Evolutionary conservation across 2,888 invertebrate species (phyloP).

Genomic region (Agrochola litura): DNA sequence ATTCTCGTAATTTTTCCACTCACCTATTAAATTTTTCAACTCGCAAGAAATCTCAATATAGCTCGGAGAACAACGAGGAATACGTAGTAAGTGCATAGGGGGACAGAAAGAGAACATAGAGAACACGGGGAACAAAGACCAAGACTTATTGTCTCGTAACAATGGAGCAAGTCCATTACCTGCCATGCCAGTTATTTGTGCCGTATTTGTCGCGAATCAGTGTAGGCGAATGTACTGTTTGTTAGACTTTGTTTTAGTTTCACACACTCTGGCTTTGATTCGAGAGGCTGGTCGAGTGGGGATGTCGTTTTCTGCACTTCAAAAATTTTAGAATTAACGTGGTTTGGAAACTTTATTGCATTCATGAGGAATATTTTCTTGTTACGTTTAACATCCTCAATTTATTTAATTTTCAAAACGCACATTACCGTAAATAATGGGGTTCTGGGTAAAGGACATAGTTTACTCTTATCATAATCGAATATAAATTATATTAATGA

Average conservation of each 20-base stretch:
- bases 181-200: slow-evolving; percentile 57
- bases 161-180: slow-evolving; percentile 70
- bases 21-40: slow-evolving; percentile 45
- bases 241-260: slow-evolving; percentile 23
- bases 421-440: background rate
- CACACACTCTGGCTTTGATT: slow-evolving; percentile 27
- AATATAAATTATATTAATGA: background rate
- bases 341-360: background rate
- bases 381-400: background rate
- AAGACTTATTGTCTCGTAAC: slow-evolving; percentile 71
- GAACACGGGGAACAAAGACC: slow-evolving; percentile 69
- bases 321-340: background rate
- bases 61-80: slow-evolving; percentile 38
- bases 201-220: slow-evolving; percentile 62
- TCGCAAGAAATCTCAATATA: slow-evolving; percentile 36
- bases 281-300: background rate
- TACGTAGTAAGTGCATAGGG: slow-evolving; percentile 49
- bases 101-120: slow-evolving; percentile 39
- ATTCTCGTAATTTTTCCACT: slow-evolving; percentile 7
- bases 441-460: background rate
- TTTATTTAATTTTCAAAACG: background rate
- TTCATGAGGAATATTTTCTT: background rate
- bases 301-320: background rate
- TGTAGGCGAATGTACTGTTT: slow-evolving; percentile 50
- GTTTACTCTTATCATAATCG: background rate